phyloP scores from a whole-genome alignment of 1,140 invertebrate genomes.

The Drosophila leontia region DNA sequence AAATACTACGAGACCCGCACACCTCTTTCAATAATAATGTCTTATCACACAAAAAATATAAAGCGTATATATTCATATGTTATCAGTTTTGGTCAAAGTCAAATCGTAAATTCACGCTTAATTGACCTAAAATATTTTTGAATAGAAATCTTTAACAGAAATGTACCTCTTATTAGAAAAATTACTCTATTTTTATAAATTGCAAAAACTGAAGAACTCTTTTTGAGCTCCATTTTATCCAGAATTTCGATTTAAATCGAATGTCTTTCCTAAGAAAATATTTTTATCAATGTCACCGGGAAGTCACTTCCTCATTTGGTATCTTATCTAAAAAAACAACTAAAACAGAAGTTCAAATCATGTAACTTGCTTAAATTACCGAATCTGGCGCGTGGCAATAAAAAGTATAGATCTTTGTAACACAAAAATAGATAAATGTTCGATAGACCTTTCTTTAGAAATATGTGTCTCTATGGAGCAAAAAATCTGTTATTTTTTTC shows the following conservation, averaged over 20 bases:
- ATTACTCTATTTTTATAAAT: neutral
- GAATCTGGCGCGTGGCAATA: neutral
- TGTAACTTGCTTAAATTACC: conserved; percentile 26
- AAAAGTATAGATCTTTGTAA: neutral
- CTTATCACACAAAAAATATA: neutral
- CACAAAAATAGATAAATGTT: neutral
- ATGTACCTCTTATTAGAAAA: neutral
- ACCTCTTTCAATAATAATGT: conserved; percentile 5
- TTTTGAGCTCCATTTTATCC: neutral
- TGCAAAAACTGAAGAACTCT: neutral
- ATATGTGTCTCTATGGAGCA: neutral
- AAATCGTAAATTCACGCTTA: neutral
- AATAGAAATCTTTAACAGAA: neutral
- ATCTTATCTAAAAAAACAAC: conserved; percentile 35
- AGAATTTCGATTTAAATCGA: neutral
- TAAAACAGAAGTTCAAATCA: neutral
- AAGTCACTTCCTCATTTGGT: conserved; percentile 14
- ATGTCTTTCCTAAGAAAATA: neutral
- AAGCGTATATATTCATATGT: neutral
- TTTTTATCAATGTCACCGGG: neutral
- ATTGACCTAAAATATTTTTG: neutral
- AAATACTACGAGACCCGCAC: neutral
- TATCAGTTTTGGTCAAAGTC: conserved; percentile 14
- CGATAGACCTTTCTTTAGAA: neutral
- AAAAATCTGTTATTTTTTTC: neutral